Evolutionary conservation across 2,113 vertebrate genomes (phyloP).

Genomic region (Aix galericulata): DNA sequence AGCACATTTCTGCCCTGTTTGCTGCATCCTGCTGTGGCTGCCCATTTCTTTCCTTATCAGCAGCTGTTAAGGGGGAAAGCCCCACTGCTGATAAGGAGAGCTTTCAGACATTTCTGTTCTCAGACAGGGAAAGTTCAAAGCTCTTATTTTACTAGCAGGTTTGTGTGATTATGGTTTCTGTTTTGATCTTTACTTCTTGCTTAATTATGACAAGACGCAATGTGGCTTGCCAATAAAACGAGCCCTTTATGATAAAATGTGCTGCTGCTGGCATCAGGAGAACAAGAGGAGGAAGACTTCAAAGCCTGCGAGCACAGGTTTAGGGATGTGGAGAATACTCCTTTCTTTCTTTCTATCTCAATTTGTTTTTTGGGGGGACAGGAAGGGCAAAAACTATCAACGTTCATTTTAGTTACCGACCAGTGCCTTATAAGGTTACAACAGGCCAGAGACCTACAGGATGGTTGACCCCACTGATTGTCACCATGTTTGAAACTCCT

Average conservation of each 20-base stretch:
- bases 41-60: neutral
- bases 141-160: neutral
- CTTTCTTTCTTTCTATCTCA: neutral
- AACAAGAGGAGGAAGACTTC: neutral
- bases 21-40: neutral
- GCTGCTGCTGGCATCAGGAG: fast-evolving
- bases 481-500: too few species aligned
- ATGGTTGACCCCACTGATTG: too few species aligned
- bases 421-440: neutral
- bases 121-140: neutral
- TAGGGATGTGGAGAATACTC: neutral
- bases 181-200: neutral
- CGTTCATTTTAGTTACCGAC: neutral
- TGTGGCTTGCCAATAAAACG: neutral
- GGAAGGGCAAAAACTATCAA: neutral
- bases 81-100: neutral
- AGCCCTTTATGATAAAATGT: neutral
- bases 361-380: neutral
- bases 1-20: neutral
- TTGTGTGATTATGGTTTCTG: neutral
- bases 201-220: neutral
- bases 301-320: neutral
- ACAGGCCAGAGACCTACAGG: too few species aligned
- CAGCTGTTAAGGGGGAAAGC: neutral
- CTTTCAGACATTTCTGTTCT: neutral